Conservation (phyloP, 1,140 invertebrate species). For the Plutomurus gul region DNA sequence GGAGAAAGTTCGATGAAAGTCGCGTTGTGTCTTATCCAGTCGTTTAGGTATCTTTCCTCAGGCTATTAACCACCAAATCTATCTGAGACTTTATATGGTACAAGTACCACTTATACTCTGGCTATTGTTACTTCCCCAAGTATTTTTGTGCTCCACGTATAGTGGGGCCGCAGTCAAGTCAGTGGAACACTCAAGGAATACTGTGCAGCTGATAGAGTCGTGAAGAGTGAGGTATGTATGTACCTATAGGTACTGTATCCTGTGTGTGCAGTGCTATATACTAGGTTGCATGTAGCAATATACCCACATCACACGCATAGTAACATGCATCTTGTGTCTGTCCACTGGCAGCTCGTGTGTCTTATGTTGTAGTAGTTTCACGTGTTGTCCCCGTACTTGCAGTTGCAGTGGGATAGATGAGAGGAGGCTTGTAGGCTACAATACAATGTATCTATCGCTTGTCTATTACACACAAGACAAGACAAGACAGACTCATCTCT, state of each 20-base stretch:
- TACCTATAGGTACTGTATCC: too few species aligned
- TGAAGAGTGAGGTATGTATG: too few species aligned
- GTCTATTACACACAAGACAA: constrained; percentile 24
- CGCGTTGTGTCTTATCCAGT: constrained; percentile 22
- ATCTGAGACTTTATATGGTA: not conserved
- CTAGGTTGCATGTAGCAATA: too few species aligned
- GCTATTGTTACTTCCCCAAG: too few species aligned
- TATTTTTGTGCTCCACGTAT: not conserved
- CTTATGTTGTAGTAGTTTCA: not conserved
- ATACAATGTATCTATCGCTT: not conserved
- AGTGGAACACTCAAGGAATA: too few species aligned
- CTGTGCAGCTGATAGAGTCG: too few species aligned
- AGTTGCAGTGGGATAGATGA: too few species aligned
- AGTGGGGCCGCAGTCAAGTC: too few species aligned
- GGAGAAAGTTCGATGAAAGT: constrained; percentile 19
- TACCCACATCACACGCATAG: not conserved
- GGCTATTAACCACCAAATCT: constrained; percentile 32
- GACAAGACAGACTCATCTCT: constrained; percentile 32
- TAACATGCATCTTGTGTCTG: not conserved
- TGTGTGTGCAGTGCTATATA: too few species aligned
- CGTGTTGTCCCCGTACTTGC: not conserved
- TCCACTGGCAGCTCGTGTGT: not conserved
- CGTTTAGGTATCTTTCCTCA: constrained; percentile 22
- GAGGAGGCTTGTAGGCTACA: too few species aligned
- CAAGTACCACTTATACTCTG: not conserved